A percentile compares a stretch with the other conserved stretches of the same genome.
Conservation (phyloP, 2,797 vertebrate species). For the Xerus rutilus region DNA sequence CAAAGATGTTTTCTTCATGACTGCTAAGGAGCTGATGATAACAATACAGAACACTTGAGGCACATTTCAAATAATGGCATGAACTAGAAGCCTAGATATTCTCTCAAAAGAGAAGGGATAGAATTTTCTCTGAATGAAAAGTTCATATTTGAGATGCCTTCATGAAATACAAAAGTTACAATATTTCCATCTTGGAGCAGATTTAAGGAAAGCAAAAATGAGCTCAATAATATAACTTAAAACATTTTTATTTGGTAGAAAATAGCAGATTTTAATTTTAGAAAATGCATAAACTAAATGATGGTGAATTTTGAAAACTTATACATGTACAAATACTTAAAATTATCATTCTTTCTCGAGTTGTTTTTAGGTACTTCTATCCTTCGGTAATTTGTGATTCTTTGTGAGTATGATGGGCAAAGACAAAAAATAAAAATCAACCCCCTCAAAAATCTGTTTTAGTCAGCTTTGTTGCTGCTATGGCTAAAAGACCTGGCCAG, state of each 20-base stretch:
- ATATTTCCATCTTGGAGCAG: constrained; percentile 1
- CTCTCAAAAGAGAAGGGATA: not conserved
- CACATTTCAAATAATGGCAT: constrained; percentile 37
- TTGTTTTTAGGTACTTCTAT: not conserved
- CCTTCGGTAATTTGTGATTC: not conserved
- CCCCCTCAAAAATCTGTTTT: too few species aligned
- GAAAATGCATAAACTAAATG: constrained; percentile 4
- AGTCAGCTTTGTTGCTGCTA: too few species aligned
- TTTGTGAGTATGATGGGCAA: not conserved
- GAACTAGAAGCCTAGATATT: not conserved
- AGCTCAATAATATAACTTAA: constrained; percentile 12
- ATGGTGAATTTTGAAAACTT: not conserved
- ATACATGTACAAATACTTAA: constrained; percentile 30
- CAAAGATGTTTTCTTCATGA: not conserved
- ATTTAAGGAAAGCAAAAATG: constrained; percentile 32
- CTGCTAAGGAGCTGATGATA: not conserved
- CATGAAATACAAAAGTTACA: constrained; percentile 12
- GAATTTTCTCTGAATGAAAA: constrained; percentile 39
- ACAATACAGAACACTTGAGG: not conserved
- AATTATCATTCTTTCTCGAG: not conserved
- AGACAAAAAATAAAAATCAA: too few species aligned
- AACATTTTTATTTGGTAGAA: constrained; percentile 1
- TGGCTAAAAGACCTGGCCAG: too few species aligned
- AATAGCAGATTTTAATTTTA: constrained; percentile 54
- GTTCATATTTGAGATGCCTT: constrained; percentile 27